Conservation (phyloP, 2,888 invertebrate genomes). For the Scaptomyza parva region DNA sequence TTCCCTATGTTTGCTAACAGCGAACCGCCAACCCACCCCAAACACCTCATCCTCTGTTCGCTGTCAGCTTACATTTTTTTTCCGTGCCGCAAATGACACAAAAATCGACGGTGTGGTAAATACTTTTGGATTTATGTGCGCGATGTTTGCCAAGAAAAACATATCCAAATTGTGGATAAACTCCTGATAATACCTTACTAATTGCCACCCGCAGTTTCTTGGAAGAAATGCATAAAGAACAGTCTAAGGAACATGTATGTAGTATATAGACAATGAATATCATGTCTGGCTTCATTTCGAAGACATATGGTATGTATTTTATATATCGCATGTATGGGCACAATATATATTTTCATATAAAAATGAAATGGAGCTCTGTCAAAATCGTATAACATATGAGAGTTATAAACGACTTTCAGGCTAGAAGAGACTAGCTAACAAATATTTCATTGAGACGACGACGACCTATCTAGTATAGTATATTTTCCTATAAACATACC, state of each 20-base stretch:
- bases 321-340: slow-evolving; percentile 50
- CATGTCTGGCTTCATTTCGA: slow-evolving; percentile 46
- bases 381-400: slow-evolving; percentile 58
- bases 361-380: slow-evolving; percentile 39
- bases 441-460: slow-evolving; percentile 28
- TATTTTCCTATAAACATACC: slow-evolving; percentile 4
- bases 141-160: slow-evolving; percentile 9
- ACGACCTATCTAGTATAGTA: slow-evolving; percentile 20
- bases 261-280: slow-evolving; percentile 14
- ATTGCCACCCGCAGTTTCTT: slow-evolving; percentile 32
- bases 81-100: slow-evolving; percentile 57
- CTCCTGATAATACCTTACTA: slow-evolving; percentile 40
- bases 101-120: slow-evolving; percentile 39
- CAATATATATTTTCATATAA: slow-evolving; percentile 56
- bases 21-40: neutral
- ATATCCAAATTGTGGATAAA: slow-evolving; percentile 31
- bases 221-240: slow-evolving; percentile 1
- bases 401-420: slow-evolving; percentile 45
- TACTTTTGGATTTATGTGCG: slow-evolving; percentile 13
- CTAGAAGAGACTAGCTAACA: slow-evolving; percentile 64
- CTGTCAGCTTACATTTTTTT: slow-evolving; percentile 48
- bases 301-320: slow-evolving; percentile 5
- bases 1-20: slow-evolving; percentile 1
- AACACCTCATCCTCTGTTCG: neutral
- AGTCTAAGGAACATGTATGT: slow-evolving; percentile 12